Evolutionary conservation across 64 coral and sea anemone species (phyloP).

Genomic region (Orbicella faveolata): DNA sequence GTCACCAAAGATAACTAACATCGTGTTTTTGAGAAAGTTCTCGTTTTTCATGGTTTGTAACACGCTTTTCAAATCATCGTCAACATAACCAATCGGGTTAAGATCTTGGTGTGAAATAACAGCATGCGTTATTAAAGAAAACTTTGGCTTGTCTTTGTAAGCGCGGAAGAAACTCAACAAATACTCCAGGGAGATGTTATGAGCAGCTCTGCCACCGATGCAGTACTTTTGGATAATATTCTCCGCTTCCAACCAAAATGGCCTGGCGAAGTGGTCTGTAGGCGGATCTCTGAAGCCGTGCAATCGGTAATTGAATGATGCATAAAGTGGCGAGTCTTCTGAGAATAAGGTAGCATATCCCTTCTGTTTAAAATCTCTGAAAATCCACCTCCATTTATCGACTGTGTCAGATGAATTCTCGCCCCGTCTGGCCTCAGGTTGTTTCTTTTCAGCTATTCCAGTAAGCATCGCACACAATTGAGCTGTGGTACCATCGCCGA

Average conservation of each 20-base stretch:
- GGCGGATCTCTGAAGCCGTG: slow-evolving; percentile 62
- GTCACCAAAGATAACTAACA: slow-evolving; percentile 50
- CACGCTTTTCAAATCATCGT: slow-evolving; percentile 28
- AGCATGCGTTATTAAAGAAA: slow-evolving; percentile 1
- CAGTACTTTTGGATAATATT: background rate
- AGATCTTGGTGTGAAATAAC: slow-evolving; percentile 9
- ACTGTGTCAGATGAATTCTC: slow-evolving; percentile 16
- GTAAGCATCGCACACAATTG: slow-evolving; percentile 60
- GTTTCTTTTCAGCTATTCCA: slow-evolving; percentile 46
- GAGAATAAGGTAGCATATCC: slow-evolving; percentile 73
- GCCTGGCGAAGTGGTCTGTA: slow-evolving; percentile 42
- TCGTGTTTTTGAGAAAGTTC: background rate
- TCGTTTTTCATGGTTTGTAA: background rate
- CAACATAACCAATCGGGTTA: slow-evolving; percentile 27
- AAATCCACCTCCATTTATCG: slow-evolving; percentile 75
- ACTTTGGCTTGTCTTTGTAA: slow-evolving; percentile 47
- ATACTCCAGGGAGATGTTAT: slow-evolving; percentile 48
- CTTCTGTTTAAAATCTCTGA: slow-evolving; percentile 56
- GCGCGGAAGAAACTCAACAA: slow-evolving; percentile 26
- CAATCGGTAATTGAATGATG: slow-evolving; percentile 64
- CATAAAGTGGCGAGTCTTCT: slow-evolving; percentile 54
- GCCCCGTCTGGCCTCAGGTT: slow-evolving; percentile 52
- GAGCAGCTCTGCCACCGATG: background rate
- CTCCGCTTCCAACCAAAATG: slow-evolving; percentile 36
- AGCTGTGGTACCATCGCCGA: slow-evolving; percentile 76